phyloP scores from a whole-genome alignment of 2,113 vertebrate species.

The Phalacrocorax carbo region DNA sequence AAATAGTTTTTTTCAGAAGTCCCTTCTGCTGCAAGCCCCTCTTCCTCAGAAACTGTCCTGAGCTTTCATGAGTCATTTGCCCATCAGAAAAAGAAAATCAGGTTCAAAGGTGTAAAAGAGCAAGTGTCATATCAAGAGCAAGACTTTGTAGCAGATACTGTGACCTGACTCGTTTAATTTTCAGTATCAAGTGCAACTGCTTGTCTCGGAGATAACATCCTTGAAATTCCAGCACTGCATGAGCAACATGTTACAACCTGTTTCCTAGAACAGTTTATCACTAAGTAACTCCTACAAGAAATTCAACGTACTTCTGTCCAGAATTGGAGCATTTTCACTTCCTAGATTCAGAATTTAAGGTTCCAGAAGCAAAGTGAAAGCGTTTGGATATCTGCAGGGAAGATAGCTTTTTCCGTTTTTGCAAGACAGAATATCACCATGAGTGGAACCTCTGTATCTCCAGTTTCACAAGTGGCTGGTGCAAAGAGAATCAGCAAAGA shows the following conservation, averaged over 20 bases:
- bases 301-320: not conserved
- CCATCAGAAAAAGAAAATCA: not conserved
- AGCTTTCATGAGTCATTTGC: not conserved
- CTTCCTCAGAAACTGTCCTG: not conserved
- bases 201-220: not conserved
- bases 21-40: not conserved
- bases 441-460: not conserved
- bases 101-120: not conserved
- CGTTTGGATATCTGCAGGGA: not conserved
- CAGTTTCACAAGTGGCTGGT: not conserved
- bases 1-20: not conserved
- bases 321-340: not conserved
- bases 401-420: not conserved
- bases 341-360: not conserved
- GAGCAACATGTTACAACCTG: conserved; percentile 15
- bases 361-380: not conserved
- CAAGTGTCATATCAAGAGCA: not conserved
- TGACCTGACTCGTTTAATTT: conserved; percentile 10
- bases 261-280: not conserved
- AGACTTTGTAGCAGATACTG: not conserved
- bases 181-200: conserved; percentile 31
- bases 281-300: not conserved
- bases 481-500: not conserved
- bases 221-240: conserved; percentile 27
- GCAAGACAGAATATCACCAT: not conserved